A percentile compares a stretch with the other conserved stretches of the same genome.
Evolutionary conservation across 2,113 vertebrate species (phyloP).

Genomic region (Anhinga rufa): DNA sequence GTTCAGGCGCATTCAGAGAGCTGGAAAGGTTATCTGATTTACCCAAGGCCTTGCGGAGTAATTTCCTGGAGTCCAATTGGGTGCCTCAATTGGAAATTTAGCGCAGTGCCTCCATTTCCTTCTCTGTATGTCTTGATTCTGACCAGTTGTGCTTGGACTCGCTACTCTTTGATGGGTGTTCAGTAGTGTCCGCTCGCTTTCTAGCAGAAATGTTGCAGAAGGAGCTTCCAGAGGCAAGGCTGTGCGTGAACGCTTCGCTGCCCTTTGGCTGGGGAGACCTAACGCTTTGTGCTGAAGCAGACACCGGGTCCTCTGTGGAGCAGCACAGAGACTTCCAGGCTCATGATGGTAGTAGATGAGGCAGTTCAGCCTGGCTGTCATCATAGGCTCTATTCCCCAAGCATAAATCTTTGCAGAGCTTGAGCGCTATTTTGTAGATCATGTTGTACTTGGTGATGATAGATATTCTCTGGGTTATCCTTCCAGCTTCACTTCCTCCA

Average conservation of each 20-base stretch:
- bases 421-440: background rate
- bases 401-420: background rate
- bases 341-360: background rate
- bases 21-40: slow-evolving; percentile 57
- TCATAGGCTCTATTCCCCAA: background rate
- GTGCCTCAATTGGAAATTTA: background rate
- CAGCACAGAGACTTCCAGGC: background rate
- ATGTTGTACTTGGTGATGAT: background rate
- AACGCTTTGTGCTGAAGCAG: background rate
- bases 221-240: background rate
- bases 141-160: background rate
- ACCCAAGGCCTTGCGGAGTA: slow-evolving; percentile 15
- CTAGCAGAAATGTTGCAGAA: background rate
- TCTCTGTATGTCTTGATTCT: background rate
- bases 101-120: background rate
- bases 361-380: background rate
- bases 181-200: background rate
- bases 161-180: background rate
- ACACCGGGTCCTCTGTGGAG: background rate
- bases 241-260: background rate
- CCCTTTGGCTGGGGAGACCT: background rate
- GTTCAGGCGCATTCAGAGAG: slow-evolving; percentile 19
- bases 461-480: background rate
- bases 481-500: background rate
- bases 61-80: slow-evolving; percentile 44